phyloP scores from a whole-genome alignment of 2,888 invertebrate genomes.

The Epinotia nisella region DNA sequence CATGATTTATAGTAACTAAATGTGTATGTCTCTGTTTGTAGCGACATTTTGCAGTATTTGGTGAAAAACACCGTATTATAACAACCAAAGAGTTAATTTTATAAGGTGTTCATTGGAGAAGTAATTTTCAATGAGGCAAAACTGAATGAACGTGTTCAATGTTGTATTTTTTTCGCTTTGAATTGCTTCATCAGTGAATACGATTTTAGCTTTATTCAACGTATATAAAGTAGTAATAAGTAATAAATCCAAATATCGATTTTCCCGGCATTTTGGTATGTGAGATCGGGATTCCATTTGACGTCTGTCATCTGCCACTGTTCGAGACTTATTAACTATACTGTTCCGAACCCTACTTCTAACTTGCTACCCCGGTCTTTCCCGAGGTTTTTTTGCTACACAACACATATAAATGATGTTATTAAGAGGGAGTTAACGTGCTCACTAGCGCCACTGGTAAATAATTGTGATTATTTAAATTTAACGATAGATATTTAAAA shows the following conservation, averaged over 20 bases:
- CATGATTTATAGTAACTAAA: background rate
- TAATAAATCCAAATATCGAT: no score
- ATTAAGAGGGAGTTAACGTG: no score
- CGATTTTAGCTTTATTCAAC: background rate
- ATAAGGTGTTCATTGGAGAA: background rate
- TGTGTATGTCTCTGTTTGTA: background rate
- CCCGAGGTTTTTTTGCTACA: no score
- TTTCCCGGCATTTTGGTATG: background rate
- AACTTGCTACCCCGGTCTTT: no score
- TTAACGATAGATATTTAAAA: no score
- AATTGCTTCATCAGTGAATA: background rate
- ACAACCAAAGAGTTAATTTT: slow-evolving; percentile 30
- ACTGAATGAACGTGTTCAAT: no score
- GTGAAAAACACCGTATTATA: slow-evolving; percentile 16
- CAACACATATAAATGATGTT: no score
- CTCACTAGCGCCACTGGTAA: no score
- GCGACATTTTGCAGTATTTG: background rate
- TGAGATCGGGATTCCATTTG: background rate
- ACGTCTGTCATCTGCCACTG: background rate
- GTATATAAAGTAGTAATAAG: background rate
- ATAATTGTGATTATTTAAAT: no score
- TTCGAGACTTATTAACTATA: background rate
- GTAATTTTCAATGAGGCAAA: slow-evolving; percentile 3
- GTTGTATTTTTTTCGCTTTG: background rate
- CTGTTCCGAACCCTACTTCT: no score